Conservation (phyloP, 2,113 vertebrate genomes). For the Machaerirhynchus nigripectus region DNA sequence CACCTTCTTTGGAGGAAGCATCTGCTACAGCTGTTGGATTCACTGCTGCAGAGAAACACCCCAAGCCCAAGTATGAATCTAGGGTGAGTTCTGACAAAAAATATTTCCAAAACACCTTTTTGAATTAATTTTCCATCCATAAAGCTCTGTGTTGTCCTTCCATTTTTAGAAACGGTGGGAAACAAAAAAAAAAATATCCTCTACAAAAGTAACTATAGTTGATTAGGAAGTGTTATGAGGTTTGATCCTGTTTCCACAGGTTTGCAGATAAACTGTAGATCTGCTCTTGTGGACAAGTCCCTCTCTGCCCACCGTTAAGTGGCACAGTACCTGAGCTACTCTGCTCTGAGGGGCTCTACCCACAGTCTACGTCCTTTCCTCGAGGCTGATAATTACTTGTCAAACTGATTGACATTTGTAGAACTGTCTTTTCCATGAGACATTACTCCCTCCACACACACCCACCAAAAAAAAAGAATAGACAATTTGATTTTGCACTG, state of each 20-base stretch:
- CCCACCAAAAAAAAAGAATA: conserved; percentile 51
- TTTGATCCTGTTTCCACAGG: background rate
- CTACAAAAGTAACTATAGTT: background rate
- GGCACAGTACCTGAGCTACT: background rate
- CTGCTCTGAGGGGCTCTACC: conserved; percentile 19
- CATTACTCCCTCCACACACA: conserved; percentile 60
- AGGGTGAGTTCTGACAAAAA: background rate
- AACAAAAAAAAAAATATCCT: background rate
- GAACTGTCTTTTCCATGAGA: conserved; percentile 76
- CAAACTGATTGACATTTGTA: conserved; percentile 80
- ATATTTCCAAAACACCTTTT: background rate
- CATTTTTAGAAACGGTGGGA: background rate
- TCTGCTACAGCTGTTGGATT: background rate
- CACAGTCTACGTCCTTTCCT: conserved; percentile 32
- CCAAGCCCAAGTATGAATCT: background rate
- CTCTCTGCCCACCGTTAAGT: background rate
- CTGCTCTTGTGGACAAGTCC: background rate
- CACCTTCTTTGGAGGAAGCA: background rate
- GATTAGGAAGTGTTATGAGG: background rate
- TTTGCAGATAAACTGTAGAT: background rate
- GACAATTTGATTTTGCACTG: conserved; percentile 73
- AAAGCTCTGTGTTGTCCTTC: background rate
- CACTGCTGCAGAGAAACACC: background rate
- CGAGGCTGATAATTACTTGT: conserved; percentile 81
- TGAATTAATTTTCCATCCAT: background rate